Evolutionary conservation across 2,888 invertebrate species (phyloP), one percentile per base, ranked within the genome.

Genomic region (Abrostola triplasia): DNA sequence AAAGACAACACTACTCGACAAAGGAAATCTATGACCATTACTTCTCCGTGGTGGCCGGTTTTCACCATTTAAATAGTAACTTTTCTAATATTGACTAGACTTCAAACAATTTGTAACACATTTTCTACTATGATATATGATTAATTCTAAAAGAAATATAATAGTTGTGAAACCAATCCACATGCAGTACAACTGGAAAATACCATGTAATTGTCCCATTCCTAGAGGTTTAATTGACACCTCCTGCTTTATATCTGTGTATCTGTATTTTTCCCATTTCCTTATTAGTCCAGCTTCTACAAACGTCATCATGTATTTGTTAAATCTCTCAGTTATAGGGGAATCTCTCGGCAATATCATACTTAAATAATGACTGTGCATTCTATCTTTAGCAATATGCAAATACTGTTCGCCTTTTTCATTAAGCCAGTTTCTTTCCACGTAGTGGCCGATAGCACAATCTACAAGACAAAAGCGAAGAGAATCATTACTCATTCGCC

Each of bases 251-350:
- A 92, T 88, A 44, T 88, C 86, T 9, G 84, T 84, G 65, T 81
- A 92, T 59, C 88, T 87, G 58, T 90, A 92, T 54, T 91, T 85
- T 70, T 93, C 92, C 95, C 95, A 95, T 84, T 94, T 92, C 12
- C 75, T 85, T 49, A 95, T 80, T 9, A 95, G 79, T 0, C 95
- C 95, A 1, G 87, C 90, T 85, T 95, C 93, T 47, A 89, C 81
- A 49, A 93, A 81, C 24, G 59, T 81, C 69, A 88, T 82, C 68
- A 93, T 80, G 49, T 89, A 85, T 63, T 86, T 86, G 71, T 90
- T 90, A 35, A 87, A 88, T 12, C 82, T 73, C 5, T 85, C 83
- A 0, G 91, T 88, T 13, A 95, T 48, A 0, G 90, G 85, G 0
- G 92, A 93, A 76, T 94, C 63, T 76, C 86, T 90, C 0, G 86